These are phyloP conservation scores for Octodon degus DNA, from an alignment of 2,113 vertebrate species.

Conservation along the genomic window DNA sequence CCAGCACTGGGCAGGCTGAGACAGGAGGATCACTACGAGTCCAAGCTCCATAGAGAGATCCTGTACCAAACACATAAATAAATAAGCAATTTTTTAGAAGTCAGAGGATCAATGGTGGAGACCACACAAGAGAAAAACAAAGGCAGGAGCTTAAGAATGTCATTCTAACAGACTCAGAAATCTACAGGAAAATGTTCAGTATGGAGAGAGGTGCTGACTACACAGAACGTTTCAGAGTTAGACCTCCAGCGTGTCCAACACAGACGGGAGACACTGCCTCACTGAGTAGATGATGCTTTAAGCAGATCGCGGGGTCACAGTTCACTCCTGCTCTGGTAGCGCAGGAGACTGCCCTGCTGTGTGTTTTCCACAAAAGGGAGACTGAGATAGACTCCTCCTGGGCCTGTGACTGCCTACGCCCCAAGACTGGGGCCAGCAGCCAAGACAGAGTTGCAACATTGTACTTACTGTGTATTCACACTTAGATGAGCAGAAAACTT, in stretches of 20 bases:
- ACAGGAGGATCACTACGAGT: no score
- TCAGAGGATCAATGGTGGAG: conserved; percentile 49
- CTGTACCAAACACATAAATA: no score
- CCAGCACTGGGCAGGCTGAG: not conserved
- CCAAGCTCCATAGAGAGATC: no score
- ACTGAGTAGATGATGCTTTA: not conserved
- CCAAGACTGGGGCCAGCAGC: not conserved
- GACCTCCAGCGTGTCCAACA: not conserved
- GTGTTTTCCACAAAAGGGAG: not conserved
- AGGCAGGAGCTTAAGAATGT: conserved; percentile 43
- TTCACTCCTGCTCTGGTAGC: not conserved
- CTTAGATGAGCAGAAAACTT: not conserved
- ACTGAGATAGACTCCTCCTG: not conserved
- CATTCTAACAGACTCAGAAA: not conserved
- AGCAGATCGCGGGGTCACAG: not conserved
- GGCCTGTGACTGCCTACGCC: no score
- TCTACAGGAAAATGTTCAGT: not conserved
- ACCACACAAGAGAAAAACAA: conserved; percentile 22
- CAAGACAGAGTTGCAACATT: not conserved
- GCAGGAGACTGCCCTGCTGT: not conserved
- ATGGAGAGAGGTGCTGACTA: not conserved
- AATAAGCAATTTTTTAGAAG: conserved; percentile 8
- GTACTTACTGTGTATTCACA: not conserved
- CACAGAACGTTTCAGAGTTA: not conserved
- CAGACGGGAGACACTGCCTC: not conserved